Evolutionary conservation across 2,888 invertebrate genomes (phyloP), one percentile per base, ranked within the genome.

Genomic region (Acanthosepion esculentum): DNA sequence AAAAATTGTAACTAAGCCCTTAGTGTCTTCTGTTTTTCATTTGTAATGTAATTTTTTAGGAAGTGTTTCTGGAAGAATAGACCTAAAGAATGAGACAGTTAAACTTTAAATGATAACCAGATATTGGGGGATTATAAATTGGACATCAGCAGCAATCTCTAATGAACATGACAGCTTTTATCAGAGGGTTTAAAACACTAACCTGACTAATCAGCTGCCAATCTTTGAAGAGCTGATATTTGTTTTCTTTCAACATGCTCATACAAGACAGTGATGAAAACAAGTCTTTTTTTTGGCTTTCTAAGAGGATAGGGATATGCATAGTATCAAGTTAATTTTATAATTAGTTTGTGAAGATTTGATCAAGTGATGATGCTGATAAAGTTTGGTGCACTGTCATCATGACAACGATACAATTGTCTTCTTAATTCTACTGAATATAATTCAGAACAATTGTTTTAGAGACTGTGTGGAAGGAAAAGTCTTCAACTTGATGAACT

Each of bases 261-360:
- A 78, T 78, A 78, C 78, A 78, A 78, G 78, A 78, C 78, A 15
- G 12, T 5, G 12, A 33, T n/a, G n/a, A 33, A n/a, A 78, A 78
- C 78, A n/a, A 33, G 20, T 59, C 23, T 3, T 78, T 18, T 64
- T 10, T n/a, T 33, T 78, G 33, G n/a, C 78, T 78, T 33, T 33
- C 33, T 78, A 78, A 78, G 78, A 78, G n/a, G 78, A 78, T 78
- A n/a, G 78, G 78, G n/a, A 33, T 78, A 33, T 78, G 12, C 33
- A 78, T n/a, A 33, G 78, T 78, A n/a, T n/a, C 78, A 4, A 33
- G 78, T 78, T 78, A 78, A 78, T 78, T 78, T 78, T 78, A 78
- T 78, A 78, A 78, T 78, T 78, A 78, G 78, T 78, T 78, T 78
- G 15, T 78, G n/a, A 78, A 78, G 78, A 78, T 78, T 78, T 78